Evolutionary conservation across 2,113 vertebrate genomes (phyloP).

Genomic region (Phaetusa simplex): DNA sequence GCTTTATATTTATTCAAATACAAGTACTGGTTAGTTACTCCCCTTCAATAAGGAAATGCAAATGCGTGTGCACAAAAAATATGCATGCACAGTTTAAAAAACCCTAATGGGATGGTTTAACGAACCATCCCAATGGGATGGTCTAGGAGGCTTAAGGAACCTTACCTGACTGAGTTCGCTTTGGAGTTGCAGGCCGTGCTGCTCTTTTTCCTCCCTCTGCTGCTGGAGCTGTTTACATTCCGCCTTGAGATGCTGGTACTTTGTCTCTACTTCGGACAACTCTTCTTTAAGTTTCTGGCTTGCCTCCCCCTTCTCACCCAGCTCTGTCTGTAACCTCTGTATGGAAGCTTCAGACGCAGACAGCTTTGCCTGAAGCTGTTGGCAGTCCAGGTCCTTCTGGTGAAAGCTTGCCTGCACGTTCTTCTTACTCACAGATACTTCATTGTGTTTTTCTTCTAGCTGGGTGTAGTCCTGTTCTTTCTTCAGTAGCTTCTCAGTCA

Average conservation of each 20-base stretch:
- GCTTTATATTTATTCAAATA: background rate
- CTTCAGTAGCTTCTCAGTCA: conserved; percentile 84
- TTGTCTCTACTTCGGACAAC: conserved; percentile 85
- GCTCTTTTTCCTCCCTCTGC: conserved; percentile 92
- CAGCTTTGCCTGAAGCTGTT: conserved; percentile 86
- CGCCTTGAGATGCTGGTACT: conserved; percentile 88
- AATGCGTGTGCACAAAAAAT: background rate
- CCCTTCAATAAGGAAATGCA: background rate
- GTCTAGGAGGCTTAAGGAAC: background rate
- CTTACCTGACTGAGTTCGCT: conserved; percentile 91
- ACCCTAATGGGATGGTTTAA: background rate
- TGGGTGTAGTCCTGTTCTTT: conserved; percentile 84
- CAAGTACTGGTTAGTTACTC: background rate
- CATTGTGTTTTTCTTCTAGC: conserved; percentile 81
- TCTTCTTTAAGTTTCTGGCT: conserved; percentile 85
- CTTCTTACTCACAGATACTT: conserved; percentile 83
- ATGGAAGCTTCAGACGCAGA: conserved; percentile 80
- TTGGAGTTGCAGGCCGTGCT: conserved; percentile 88
- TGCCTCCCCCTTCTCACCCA: conserved; percentile 82
- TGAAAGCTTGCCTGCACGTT: conserved; percentile 82
- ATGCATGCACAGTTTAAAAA: background rate
- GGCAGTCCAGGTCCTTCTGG: conserved; percentile 87
- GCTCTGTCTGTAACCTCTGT: conserved; percentile 81
- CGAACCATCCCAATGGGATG: background rate
- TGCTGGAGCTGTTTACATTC: conserved; percentile 94